These are phyloP conservation scores for Halotydeus destructor DNA, from an alignment of 1,140 invertebrate species.

Conservation along the genomic window DNA sequence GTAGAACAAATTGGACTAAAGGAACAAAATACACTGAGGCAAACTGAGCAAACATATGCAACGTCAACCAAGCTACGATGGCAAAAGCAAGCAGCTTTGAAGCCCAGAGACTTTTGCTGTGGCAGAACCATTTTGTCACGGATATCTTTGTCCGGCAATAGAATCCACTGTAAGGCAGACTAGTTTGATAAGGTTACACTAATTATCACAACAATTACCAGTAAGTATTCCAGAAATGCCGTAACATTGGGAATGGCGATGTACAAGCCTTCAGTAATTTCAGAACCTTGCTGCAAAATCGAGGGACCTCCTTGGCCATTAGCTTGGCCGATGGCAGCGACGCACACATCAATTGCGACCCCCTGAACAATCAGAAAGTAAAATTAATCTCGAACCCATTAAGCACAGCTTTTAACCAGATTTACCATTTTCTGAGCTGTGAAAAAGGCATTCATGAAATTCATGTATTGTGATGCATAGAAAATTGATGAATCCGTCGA, in stretches of 20 bases:
- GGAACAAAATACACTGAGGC: conserved; percentile 89
- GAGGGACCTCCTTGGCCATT: conserved; percentile 47
- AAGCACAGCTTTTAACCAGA: conserved; percentile 11
- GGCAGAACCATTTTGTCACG: conserved; percentile 66
- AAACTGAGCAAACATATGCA: conserved; percentile 92
- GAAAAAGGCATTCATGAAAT: conserved; percentile 96
- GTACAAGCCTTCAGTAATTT: conserved; percentile 81
- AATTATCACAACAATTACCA: conserved; percentile 34
- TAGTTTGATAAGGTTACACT: conserved; percentile 10
- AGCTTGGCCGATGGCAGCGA: conserved; percentile 69
- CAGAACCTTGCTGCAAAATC: conserved; percentile 41
- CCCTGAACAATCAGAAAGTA: conserved; percentile 32
- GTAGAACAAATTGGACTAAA: conserved; percentile 93
- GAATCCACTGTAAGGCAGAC: conserved; percentile 54
- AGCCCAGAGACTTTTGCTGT: conserved; percentile 73
- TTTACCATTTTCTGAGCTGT: conserved; percentile 61
- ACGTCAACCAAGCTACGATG: conserved; percentile 87
- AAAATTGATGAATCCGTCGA: neutral
- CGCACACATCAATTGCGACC: conserved; percentile 78
- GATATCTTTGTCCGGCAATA: conserved; percentile 57
- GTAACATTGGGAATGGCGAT: conserved; percentile 26
- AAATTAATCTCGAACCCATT: conserved; percentile 12
- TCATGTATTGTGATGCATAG: conserved; percentile 75
- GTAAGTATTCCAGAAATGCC: conserved; percentile 65
- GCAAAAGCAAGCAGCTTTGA: conserved; percentile 90